Base-by-base conservation (phyloP, 1,140 invertebrate genomes). In the Cataglyphis hispanica region DNA sequence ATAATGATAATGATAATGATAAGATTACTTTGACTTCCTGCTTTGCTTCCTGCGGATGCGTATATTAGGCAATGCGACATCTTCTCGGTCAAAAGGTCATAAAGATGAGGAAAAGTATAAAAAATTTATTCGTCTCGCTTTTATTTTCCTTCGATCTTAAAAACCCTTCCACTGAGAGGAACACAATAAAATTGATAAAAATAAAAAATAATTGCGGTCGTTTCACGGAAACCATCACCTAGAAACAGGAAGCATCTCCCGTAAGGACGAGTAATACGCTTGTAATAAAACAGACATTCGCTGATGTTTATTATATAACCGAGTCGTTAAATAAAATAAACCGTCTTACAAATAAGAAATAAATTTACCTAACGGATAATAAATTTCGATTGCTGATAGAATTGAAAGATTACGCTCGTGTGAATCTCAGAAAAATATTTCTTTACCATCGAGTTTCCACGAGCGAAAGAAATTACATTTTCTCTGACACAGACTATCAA, bases 281-380 rank as follows among this genome's bases (percentile, higher is more conserved):
- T 25, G 7, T 27, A 69, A 78, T 67, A 53, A 66, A 67, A 50
- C 16, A 31, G 31, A 50, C 46, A 46, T 43, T 37, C 13, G 31
- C n/a, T 37, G 31, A 34, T 43, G 5, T 37, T 56, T 16, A 13
- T 80, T 80, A 56, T 34, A 22, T 56, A 67, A 69, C 53, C 46
- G 34, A 22, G 66, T 69, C n/a, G 31, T n/a, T 4, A 40, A n/a
- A 1, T 66, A 67, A 58, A 69, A 11, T 40, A 40, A 37, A 56
- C 22, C 46, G 22, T 16, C 46, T 80, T 43, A 80, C 67, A 46
- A 80, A 80, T 80, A 80, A 69, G 22, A 56, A 56, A 80, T 80
- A 16, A 58, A 58, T 69, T 80, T 31, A 22, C 10, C 67, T 53
- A 25, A 11, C 37, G 77, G 16, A 53, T 56, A 22, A 69, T 58